A percentile compares a stretch with the other conserved stretches of the same genome.
Evolutionary conservation across 2,888 invertebrate species (phyloP).

Genomic region (Nephrotoma flavescens): DNA sequence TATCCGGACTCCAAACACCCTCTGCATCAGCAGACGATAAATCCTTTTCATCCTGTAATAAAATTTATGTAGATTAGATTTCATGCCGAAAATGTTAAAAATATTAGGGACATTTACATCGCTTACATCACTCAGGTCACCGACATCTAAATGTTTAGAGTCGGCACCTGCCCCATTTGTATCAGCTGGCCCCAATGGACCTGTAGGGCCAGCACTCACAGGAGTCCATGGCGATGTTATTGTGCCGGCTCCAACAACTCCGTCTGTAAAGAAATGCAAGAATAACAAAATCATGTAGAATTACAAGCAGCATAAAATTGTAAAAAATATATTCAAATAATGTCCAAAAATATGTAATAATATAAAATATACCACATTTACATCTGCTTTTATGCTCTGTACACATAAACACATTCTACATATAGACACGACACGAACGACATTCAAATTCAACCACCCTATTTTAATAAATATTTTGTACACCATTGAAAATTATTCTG

Average conservation of each 20-base stretch:
- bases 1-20: slow-evolving; percentile 99
- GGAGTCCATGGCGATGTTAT: slow-evolving; percentile 95
- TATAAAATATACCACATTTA: neutral
- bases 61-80: neutral
- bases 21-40: slow-evolving; percentile 95
- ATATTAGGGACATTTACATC: slow-evolving; percentile 10
- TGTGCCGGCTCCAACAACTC: slow-evolving; percentile 72
- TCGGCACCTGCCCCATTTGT: slow-evolving; percentile 86
- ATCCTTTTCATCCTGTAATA: slow-evolving; percentile 64
- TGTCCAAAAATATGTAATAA: slow-evolving; percentile 1
- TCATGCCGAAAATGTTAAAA: neutral
- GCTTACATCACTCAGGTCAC: slow-evolving; percentile 78
- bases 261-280: slow-evolving; percentile 36
- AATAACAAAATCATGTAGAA: neutral
- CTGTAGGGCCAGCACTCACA: slow-evolving; percentile 59
- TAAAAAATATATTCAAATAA: neutral
- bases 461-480: neutral
- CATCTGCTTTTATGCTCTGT: neutral
- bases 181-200: slow-evolving; percentile 53
- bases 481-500: neutral
- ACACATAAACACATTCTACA: neutral
- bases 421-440: neutral
- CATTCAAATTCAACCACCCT: neutral
- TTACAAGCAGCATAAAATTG: neutral
- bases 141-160: slow-evolving; percentile 82